These are phyloP conservation scores for Drosophila ohnishii DNA, from an alignment of 1,140 invertebrate species.

Conservation along the genomic window DNA sequence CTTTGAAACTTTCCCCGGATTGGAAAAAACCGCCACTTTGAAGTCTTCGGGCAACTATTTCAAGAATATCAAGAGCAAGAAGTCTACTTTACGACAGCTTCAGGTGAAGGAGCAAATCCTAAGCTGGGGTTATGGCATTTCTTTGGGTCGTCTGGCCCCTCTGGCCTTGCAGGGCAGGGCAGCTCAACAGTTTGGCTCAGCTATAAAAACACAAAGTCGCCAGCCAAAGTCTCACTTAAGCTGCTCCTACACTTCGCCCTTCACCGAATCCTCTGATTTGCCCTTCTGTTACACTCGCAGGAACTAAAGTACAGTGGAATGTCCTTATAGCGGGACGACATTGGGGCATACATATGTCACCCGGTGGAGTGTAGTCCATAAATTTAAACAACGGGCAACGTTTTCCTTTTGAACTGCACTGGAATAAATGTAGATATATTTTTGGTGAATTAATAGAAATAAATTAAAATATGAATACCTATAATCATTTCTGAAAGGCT, in stretches of 20 bases:
- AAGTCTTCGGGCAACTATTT: constrained; percentile 23
- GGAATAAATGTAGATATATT: background rate
- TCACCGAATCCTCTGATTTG: background rate
- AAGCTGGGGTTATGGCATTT: constrained; percentile 51
- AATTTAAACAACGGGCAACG: constrained; percentile 56
- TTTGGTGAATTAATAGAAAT: background rate
- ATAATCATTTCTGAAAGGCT: background rate
- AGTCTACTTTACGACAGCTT: constrained; percentile 34
- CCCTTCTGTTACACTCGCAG: constrained; percentile 22
- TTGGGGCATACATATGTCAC: constrained; percentile 61
- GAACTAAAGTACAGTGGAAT: constrained; percentile 22
- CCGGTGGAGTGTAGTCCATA: constrained; percentile 64
- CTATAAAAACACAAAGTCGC: constrained; percentile 71
- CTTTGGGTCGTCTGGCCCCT: constrained; percentile 16
- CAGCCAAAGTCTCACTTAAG: constrained; percentile 69
- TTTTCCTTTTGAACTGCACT: constrained; percentile 31
- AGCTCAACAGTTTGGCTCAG: constrained; percentile 74
- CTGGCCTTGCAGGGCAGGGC: constrained; percentile 16
- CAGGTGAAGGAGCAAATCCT: constrained; percentile 29
- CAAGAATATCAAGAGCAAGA: constrained; percentile 12
- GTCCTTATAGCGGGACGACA: constrained; percentile 32
- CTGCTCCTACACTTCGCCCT: constrained; percentile 6
- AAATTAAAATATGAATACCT: too few relatives aligned
- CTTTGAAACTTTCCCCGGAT: constrained; percentile 8
- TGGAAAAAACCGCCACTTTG: constrained; percentile 8